Conservation (phyloP, 1,140 invertebrate genomes). For the Orius laevigatus region DNA sequence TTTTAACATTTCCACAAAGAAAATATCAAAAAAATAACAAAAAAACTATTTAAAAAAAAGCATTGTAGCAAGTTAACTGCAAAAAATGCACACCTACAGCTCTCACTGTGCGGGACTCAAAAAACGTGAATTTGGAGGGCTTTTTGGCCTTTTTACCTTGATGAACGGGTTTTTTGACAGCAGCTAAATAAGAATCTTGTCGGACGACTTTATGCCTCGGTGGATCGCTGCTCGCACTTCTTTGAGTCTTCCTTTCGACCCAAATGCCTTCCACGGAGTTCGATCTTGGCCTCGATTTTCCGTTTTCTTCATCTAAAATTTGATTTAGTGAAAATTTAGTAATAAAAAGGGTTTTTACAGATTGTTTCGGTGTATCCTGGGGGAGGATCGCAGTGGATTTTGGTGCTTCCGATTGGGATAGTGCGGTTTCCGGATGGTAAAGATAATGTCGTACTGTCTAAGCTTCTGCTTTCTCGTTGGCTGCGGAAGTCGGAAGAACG, state of each 20-base stretch:
- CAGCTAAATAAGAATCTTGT: slow-evolving; percentile 33
- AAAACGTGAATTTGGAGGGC: not conserved
- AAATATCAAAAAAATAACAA: not conserved
- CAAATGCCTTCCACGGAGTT: slow-evolving; percentile 18
- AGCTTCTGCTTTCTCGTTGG: slow-evolving; percentile 28
- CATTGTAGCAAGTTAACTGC: not conserved
- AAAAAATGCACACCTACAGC: not conserved
- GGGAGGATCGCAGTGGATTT: slow-evolving; percentile 56
- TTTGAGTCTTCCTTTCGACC: not conserved
- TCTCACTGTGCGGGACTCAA: not conserved
- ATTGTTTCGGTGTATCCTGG: slow-evolving; percentile 12
- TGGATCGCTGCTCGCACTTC: slow-evolving; percentile 6
- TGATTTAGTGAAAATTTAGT: not conserved
- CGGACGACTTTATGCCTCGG: slow-evolving; percentile 27
- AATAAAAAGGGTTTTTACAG: not conserved
- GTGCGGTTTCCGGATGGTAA: slow-evolving; percentile 50
- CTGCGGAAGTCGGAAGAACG: slow-evolving; percentile 26
- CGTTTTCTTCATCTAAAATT: slow-evolving; percentile 17
- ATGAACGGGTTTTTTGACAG: slow-evolving; percentile 25
- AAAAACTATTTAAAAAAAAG: slow-evolving; percentile 2
- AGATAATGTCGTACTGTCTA: slow-evolving; percentile 25
- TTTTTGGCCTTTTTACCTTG: not conserved
- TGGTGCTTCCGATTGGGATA: slow-evolving; percentile 55
- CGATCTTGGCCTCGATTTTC: slow-evolving; percentile 13
- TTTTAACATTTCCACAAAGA: not conserved